A percentile compares a stretch with the other conserved stretches of the same genome.
phyloP scores from a whole-genome alignment of 1,140 invertebrate genomes.

The Drosophila melanica region DNA sequence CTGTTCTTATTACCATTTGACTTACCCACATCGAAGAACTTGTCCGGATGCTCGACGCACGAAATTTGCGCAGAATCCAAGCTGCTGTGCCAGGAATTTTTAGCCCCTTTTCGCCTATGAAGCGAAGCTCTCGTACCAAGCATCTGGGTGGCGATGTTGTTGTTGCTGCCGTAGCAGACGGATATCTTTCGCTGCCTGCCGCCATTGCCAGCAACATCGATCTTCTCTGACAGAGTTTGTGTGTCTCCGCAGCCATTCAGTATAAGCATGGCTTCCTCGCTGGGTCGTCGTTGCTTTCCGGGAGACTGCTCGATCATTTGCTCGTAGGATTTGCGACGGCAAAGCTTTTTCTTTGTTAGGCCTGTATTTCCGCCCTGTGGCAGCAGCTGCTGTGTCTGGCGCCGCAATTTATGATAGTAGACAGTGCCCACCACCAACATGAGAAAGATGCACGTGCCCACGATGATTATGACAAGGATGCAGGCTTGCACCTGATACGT shows the following conservation, averaged over 20 bases:
- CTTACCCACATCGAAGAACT: conserved; percentile 67
- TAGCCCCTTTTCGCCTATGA: conserved; percentile 62
- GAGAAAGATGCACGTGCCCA: conserved; percentile 73
- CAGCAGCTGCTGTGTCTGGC: conserved; percentile 61
- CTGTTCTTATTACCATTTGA: background rate
- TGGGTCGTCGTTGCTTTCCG: conserved; percentile 88
- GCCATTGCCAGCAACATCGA: background rate
- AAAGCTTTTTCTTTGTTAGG: conserved; percentile 43
- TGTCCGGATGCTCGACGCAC: conserved; percentile 46
- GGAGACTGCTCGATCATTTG: conserved; percentile 85
- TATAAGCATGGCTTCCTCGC: conserved; percentile 91
- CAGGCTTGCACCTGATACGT: conserved; percentile 78
- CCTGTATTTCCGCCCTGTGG: conserved; percentile 4
- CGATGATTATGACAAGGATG: conserved; percentile 72
- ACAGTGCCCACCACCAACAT: conserved; percentile 71
- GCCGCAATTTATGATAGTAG: conserved; percentile 68
- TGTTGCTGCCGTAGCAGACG: conserved; percentile 76
- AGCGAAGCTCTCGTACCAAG: conserved; percentile 29
- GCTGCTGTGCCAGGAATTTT: conserved; percentile 63
- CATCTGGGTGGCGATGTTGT: conserved; percentile 62
- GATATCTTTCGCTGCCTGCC: conserved; percentile 68
- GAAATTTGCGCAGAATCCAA: conserved; percentile 41
- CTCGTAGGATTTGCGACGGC: conserved; percentile 87
- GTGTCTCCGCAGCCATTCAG: conserved; percentile 67
- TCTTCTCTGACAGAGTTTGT: conserved; percentile 53